Base-by-base conservation (phyloP, 2,797 vertebrate genomes). In the Myotis findleyi region DNA sequence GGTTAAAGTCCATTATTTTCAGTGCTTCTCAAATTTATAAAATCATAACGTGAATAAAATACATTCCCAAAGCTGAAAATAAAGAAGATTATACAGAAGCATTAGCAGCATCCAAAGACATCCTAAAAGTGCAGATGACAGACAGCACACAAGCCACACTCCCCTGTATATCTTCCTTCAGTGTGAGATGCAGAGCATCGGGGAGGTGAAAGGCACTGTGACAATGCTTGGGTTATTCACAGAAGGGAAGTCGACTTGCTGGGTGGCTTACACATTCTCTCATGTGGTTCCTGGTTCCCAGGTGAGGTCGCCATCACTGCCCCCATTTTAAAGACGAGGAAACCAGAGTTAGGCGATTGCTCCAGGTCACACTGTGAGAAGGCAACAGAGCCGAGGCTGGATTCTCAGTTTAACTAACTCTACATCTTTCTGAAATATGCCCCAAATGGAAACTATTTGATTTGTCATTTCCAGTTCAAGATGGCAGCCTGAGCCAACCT, bases 1-100 rank as follows among this genome's bases (percentile, higher is more conserved):
- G 7, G 2, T 71, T 89, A 79, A 95, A 47, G 81, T 91, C 27
- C 33, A 87, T 87, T 72, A 77, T 79, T 87, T 87, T 44, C 10
- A 85, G 8, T 11, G 20, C 38, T 81, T 93, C 62, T 89, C n/a
- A 81, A 62, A 84, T 73, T 51, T 76, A 2, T 72, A 79, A 88
- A 85, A 82, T 80, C 55, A 30, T 8, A 87, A 91, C 36, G 7
- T 84, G 21, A 80, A 62, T 30, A 69, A 94, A 83, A 84, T 51
- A 44, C 2, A 68, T 33, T 77, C 33, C n/a, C 30, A 91, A 93
- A 80, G 49, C 33, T 71, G 21, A 81, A 87, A 64, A 2, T 2
- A 86, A 73, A 44, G n/a, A 66, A n/a, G 87, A 51, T 64, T 30
- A 49, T 51, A 59, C 75, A 83, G 59, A 51, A 73, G 8, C 25